phyloP scores from a whole-genome alignment of 2,888 invertebrate species.

The Bruchidius siliquastri region DNA sequence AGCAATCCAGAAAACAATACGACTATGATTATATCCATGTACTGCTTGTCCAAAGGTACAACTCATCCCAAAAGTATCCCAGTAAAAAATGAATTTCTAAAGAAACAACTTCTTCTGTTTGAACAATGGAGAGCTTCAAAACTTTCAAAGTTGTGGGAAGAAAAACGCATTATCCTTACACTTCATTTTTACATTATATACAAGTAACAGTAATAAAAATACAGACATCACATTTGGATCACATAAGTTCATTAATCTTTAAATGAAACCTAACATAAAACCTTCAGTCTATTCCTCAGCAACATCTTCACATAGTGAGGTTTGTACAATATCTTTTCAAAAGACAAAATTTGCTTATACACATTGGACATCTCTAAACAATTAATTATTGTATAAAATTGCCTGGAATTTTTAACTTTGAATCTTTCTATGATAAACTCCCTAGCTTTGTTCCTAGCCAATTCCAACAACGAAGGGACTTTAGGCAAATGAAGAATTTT shows the following conservation, averaged over 20 bases:
- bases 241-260: neutral
- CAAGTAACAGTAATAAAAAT: neutral
- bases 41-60: no score
- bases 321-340: constrained; percentile 29
- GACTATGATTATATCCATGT: no score
- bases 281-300: neutral
- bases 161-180: no score
- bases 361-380: constrained; percentile 22
- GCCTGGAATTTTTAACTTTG: constrained; percentile 19
- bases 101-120: no score
- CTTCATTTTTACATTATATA: neutral
- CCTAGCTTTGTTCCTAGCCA: constrained; percentile 30
- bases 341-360: constrained; percentile 30
- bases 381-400: constrained; percentile 27
- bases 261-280: neutral
- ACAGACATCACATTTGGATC: neutral
- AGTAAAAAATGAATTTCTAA: no score
- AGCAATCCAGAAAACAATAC: no score
- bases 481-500: constrained; percentile 20
- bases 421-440: constrained; percentile 24
- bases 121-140: no score
- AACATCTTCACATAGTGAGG: constrained; percentile 10
- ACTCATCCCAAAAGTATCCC: no score
- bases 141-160: no score
- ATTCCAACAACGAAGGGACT: constrained; percentile 31